phyloP scores from a whole-genome alignment of 2,797 vertebrate species.

The Acanthurus lineatus region DNA sequence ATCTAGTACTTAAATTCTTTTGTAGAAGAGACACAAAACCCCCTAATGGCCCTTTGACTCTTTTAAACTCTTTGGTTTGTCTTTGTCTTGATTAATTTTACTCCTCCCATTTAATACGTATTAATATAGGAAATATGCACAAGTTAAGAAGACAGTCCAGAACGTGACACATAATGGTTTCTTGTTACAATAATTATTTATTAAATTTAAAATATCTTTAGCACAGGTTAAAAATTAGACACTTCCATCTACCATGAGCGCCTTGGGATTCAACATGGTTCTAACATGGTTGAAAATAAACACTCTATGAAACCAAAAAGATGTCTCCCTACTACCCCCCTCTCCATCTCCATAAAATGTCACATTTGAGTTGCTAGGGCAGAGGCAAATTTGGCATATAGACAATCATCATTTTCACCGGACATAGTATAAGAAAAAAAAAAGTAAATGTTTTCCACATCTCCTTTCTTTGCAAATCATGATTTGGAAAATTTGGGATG shows the following conservation, averaged over 20 bases:
- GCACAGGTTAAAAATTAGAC: slow-evolving; percentile 90
- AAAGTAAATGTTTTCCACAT: slow-evolving; percentile 48
- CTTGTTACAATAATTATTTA: slow-evolving; percentile 91
- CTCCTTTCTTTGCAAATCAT: slow-evolving; percentile 52
- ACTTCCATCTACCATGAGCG: slow-evolving; percentile 86
- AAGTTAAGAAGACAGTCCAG: slow-evolving; percentile 1
- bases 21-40: slow-evolving; percentile 54
- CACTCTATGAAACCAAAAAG: slow-evolving; percentile 79
- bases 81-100: slow-evolving; percentile 11
- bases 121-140: neutral
- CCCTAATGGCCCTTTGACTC: slow-evolving; percentile 67
- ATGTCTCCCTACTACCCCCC: slow-evolving; percentile 59
- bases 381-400: slow-evolving; percentile 85
- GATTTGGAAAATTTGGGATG: slow-evolving; percentile 63
- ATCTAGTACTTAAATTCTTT: slow-evolving; percentile 12
- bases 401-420: slow-evolving; percentile 59
- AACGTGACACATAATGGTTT: slow-evolving; percentile 62
- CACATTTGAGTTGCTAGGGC: slow-evolving; percentile 82
- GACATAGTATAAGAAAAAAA: slow-evolving; percentile 58
- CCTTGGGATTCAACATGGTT: slow-evolving; percentile 79
- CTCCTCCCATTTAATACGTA: neutral
- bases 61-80: slow-evolving; percentile 52
- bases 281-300: slow-evolving; percentile 86
- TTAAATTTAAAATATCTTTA: slow-evolving; percentile 92
- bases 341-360: slow-evolving; percentile 72